These are phyloP conservation scores for Lanius collurio DNA, from an alignment of 2,113 vertebrate species.

Conservation along the genomic window DNA sequence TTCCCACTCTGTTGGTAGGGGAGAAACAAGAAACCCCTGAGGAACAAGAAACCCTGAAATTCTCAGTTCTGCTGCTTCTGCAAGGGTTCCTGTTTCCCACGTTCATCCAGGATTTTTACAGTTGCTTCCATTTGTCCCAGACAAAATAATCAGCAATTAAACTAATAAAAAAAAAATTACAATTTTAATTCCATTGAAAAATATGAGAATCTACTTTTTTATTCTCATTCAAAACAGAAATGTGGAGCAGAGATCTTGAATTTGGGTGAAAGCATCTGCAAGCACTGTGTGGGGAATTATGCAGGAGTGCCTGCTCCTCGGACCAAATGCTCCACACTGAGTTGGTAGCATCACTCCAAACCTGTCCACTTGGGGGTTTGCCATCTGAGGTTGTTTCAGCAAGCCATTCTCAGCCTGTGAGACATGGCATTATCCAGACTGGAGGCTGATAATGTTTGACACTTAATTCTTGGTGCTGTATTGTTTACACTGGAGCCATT, in stretches of 20 bases:
- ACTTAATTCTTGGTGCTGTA: background rate
- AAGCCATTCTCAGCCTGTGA: background rate
- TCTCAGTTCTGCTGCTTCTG: background rate
- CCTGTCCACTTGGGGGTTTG: background rate
- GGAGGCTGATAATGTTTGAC: background rate
- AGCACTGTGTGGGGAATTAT: background rate
- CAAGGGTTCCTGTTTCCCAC: background rate
- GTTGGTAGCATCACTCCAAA: background rate
- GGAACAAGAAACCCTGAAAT: background rate
- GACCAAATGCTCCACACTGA: background rate
- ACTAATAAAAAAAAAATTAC: too few relatives aligned
- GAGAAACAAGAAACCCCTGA: background rate
- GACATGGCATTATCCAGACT: background rate
- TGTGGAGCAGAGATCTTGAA: background rate
- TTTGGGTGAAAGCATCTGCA: background rate
- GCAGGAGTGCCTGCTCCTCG: background rate
- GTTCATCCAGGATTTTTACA: background rate
- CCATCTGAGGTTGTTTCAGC: background rate
- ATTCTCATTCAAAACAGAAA: background rate
- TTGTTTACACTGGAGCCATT: background rate
- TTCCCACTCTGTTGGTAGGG: background rate
- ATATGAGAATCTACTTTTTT: background rate
- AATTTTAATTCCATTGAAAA: background rate
- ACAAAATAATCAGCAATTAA: background rate
- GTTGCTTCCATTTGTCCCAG: background rate